Base-by-base conservation (phyloP, 2,888 invertebrate species). In the Epirrhoe alternata region DNA sequence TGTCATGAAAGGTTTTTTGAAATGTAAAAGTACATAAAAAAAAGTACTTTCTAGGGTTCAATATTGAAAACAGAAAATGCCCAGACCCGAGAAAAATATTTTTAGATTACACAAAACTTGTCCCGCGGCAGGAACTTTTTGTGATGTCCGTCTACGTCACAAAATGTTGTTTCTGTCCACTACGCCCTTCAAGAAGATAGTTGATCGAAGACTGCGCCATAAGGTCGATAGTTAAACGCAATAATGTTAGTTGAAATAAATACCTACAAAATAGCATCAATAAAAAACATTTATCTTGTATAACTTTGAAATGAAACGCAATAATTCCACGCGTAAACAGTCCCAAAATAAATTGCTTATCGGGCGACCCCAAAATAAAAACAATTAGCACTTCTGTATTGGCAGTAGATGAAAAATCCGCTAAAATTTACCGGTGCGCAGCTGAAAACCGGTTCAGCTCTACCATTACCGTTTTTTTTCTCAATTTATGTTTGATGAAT, bases 321-420 rank as follows among this genome's bases (percentile, higher is more conserved):
- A 55, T 42, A 62, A 30, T 4, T 49, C 10, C 0, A 38, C 16
- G 14, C 8, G 57, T 45, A 63, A 62, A 50, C 61, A 63, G 14
- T 64, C 30, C 69, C 57, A 70, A 74, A 74, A 72, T 73, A 75
- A 77, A 78, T 56, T 55, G 55, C 45, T 56, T 60, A 60, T 60
- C 55, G 45, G 33, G 33, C 24, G 42, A 52, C 35, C 60, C 55
- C 8, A 35, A 50, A 59, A 60, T 35, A 74, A 71, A 78, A 76
- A 74, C 74, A 77, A 76, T 74, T 73, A 75, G 72, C 74, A 74
- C 68, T 68, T 73, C 65, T 59, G 61, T 69, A 72, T 65, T 58
- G 70, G 66, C 74, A 50, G 53, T 33, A 35, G 31, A 49, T 64
- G 30, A 61, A 61, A 60, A 57, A 57, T 50, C 49, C 31, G 51